A percentile compares a stretch with the other conserved stretches of the same genome.
phyloP scores from a whole-genome alignment of 2,113 vertebrate genomes.

The Cyanoliseus patagonus region DNA sequence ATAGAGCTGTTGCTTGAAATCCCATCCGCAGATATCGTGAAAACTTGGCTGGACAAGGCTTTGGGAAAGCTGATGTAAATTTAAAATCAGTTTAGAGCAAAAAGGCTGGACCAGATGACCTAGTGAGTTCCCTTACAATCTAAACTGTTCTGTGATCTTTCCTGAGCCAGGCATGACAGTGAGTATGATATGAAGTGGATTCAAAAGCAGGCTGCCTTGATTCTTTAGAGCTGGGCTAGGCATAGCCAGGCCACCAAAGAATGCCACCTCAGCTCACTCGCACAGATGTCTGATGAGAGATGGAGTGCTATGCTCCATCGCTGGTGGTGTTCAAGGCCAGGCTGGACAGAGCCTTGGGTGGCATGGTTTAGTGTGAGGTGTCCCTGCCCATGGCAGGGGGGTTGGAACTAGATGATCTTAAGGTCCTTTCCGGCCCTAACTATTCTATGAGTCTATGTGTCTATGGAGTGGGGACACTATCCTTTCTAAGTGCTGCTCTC shows the following conservation, averaged over 20 bases:
- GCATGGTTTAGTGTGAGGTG: too few relatives aligned
- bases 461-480: fast-evolving
- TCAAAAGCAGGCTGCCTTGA: background rate
- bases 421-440: too few relatives aligned
- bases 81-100: background rate
- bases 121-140: background rate
- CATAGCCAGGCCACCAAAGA: background rate
- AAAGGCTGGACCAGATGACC: background rate
- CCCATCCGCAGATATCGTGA: background rate
- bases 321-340: too few relatives aligned
- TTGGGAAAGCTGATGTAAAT: background rate
- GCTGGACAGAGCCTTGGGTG: too few relatives aligned
- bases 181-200: background rate
- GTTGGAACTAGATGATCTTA: too few relatives aligned
- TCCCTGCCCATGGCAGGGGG: too few relatives aligned
- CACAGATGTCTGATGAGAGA: background rate
- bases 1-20: background rate
- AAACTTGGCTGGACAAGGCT: background rate
- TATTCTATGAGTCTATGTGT: too few relatives aligned
- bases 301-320: background rate
- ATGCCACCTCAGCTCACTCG: background rate
- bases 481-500: background rate
- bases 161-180: background rate
- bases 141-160: background rate
- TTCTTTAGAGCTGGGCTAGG: background rate